phyloP scores from a whole-genome alignment of 2,888 invertebrate species.

The Emmelina monodactyla region DNA sequence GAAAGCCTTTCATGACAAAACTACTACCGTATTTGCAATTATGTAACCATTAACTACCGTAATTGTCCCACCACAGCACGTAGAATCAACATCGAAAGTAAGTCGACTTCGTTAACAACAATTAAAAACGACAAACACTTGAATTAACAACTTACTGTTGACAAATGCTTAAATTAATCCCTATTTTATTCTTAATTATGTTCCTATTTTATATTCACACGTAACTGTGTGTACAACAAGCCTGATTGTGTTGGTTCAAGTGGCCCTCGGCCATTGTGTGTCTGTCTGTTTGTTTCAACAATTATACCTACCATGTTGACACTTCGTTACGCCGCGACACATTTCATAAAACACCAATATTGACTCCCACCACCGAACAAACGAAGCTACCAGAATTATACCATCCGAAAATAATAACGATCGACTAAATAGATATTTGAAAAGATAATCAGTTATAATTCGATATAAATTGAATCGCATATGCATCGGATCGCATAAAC shows the following conservation, averaged over 20 bases:
- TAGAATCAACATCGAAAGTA: too few relatives aligned
- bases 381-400: background rate
- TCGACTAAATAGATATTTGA: too few relatives aligned
- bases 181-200: background rate
- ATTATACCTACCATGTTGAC: constrained; percentile 25
- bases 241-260: constrained; percentile 50
- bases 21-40: too few relatives aligned
- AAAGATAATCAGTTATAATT: constrained; percentile 1
- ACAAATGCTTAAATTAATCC: too few relatives aligned
- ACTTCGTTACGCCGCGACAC: constrained; percentile 30
- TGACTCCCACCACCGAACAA: background rate
- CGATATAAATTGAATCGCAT: constrained; percentile 4
- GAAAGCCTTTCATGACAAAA: too few relatives aligned
- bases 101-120: too few relatives aligned
- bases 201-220: constrained; percentile 1
- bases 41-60: too few relatives aligned
- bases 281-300: constrained; percentile 20
- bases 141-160: too few relatives aligned
- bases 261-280: constrained; percentile 21
- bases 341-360: background rate
- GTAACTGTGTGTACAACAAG: constrained; percentile 20
- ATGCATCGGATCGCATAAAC: constrained; percentile 1
- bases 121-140: too few relatives aligned
- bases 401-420: background rate
- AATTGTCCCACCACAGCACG: too few relatives aligned